Conservation (phyloP, 1,140 invertebrate genomes). For the Schlechtendalia chinensis region DNA sequence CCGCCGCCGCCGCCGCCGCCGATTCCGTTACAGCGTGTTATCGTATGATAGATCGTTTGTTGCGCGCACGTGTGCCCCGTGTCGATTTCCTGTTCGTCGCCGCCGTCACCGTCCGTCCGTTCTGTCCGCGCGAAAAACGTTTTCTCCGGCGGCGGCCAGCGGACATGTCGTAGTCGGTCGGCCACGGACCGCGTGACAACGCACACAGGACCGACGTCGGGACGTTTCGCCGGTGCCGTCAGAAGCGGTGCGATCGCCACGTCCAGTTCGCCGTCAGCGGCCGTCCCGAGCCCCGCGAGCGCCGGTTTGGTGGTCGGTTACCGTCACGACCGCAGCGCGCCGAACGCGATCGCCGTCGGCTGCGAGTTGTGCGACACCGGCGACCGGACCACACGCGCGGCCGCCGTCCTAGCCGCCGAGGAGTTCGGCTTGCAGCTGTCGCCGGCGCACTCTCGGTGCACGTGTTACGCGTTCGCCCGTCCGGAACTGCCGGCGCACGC, state of each 20-base stretch:
- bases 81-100: no score
- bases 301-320: conserved; percentile 6
- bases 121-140: no score
- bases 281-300: background rate
- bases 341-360: background rate
- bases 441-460: background rate
- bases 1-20: conserved; percentile 16
- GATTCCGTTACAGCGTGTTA: conserved; percentile 16
- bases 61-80: no score
- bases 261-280: background rate
- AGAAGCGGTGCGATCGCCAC: background rate
- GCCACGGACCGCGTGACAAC: conserved; percentile 18
- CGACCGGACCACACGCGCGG: background rate
- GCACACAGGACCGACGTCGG: background rate
- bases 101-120: no score
- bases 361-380: conserved; percentile 2
- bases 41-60: no score
- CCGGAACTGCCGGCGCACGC: background rate
- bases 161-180: background rate
- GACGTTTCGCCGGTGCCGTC: background rate
- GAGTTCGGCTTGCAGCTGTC: background rate
- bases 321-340: background rate
- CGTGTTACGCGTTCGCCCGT: conserved; percentile 11
- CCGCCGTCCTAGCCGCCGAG: background rate
- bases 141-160: no score